phyloP scores from a whole-genome alignment of 2,797 vertebrate species.

The Chiloscyllium punctatum region DNA sequence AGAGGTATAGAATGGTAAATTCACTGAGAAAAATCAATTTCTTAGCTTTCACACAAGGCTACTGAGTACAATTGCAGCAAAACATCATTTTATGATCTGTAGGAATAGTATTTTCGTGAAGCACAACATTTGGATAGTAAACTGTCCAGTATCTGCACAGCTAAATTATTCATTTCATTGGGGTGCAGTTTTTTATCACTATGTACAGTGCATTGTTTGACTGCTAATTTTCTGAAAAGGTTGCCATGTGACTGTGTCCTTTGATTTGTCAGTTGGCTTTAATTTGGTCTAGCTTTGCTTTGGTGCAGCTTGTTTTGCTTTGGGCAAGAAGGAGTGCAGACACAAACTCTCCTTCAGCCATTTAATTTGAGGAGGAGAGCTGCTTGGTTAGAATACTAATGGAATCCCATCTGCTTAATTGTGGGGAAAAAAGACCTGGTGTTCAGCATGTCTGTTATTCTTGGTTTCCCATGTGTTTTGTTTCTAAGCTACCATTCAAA shows the following conservation, averaged over 20 bases:
- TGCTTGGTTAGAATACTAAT: neutral
- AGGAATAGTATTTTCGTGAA: neutral
- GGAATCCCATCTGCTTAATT: neutral
- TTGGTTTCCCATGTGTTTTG: neutral
- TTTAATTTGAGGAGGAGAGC: neutral
- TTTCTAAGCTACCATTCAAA: neutral
- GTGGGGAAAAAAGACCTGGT: neutral
- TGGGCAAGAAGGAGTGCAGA: neutral
- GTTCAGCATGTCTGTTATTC: neutral
- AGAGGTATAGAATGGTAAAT: neutral
- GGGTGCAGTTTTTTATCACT: neutral
- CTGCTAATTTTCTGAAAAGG: neutral
- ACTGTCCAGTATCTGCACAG: neutral
- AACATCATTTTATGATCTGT: neutral
- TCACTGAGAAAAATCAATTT: neutral
- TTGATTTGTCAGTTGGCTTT: neutral
- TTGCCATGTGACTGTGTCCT: neutral
- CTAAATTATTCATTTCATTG: neutral
- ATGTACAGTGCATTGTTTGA: neutral
- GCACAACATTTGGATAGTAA: neutral
- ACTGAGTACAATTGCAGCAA: neutral
- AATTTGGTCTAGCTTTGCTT: neutral
- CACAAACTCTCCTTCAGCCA: neutral
- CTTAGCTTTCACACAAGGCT: neutral
- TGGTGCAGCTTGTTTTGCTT: neutral